Evolutionary conservation across 2,888 invertebrate genomes (phyloP).

Genomic region (Calliopum simillimum): DNA sequence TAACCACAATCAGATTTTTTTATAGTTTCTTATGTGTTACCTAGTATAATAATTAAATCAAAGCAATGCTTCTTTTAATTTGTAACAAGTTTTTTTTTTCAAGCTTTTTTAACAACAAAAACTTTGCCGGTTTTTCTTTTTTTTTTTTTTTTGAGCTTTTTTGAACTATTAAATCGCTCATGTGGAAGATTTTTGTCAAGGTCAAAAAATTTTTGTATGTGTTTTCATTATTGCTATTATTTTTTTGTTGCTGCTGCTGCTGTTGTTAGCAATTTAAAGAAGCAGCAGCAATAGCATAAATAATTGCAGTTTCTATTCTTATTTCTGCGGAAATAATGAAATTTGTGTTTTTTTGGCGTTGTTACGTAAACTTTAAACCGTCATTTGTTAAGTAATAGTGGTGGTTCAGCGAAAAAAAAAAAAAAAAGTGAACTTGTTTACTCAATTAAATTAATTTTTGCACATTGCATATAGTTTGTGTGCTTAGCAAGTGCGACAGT

Average conservation of each 20-base stretch:
- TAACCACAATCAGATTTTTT: no score
- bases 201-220: constrained; percentile 48
- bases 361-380: no score
- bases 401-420: no score
- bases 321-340: constrained; percentile 27
- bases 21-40: no score
- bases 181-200: constrained; percentile 66
- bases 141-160: constrained; percentile 33
- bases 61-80: constrained; percentile 2
- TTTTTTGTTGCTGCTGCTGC: constrained; percentile 6
- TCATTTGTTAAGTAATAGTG: no score
- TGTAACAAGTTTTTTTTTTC: background rate
- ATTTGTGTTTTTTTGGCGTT: background rate
- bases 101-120: background rate
- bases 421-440: no score
- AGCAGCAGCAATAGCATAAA: constrained; percentile 13
- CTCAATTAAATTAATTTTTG: no score
- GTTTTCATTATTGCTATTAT: background rate
- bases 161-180: constrained; percentile 65
- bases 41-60: no score
- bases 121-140: background rate
- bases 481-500: no score
- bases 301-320: constrained; percentile 23
- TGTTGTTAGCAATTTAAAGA: constrained; percentile 2
- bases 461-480: no score